Conservation (phyloP, 2,113 vertebrate species). For the Rynchops niger region DNA sequence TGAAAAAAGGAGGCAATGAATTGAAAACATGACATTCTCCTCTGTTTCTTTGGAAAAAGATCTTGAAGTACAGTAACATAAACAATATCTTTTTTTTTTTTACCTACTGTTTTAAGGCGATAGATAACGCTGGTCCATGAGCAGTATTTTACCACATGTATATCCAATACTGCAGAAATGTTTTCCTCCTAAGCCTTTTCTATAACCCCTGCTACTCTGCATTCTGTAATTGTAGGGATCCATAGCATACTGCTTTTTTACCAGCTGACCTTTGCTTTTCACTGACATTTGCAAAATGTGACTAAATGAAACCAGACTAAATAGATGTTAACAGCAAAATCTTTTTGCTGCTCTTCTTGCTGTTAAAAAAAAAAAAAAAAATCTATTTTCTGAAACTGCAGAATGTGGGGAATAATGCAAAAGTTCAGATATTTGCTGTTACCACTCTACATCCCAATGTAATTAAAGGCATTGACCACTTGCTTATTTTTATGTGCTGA, state of each 20-base stretch:
- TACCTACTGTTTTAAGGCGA: background rate
- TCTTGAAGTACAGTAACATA: background rate
- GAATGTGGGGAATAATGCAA: background rate
- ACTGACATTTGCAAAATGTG: conserved; percentile 60
- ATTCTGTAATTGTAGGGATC: conserved; percentile 30
- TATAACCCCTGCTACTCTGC: background rate
- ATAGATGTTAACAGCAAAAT: conserved; percentile 43
- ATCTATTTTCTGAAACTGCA: conserved; percentile 1
- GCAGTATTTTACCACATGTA: background rate
- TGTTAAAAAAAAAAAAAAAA: background rate
- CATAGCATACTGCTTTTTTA: background rate
- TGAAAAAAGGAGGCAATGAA: background rate
- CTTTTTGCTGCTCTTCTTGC: background rate
- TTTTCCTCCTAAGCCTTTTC: background rate
- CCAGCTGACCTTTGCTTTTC: conserved; percentile 53
- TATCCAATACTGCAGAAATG: background rate
- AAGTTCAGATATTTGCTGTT: conserved; percentile 19
- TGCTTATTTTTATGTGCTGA: conserved; percentile 41
- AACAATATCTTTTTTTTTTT: background rate
- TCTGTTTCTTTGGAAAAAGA: background rate
- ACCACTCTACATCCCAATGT: background rate
- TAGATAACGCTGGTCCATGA: background rate
- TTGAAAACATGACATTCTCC: background rate
- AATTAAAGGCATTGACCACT: conserved; percentile 65
- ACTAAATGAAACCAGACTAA: conserved; percentile 44